These are phyloP conservation scores for Hyposoter didymator DNA, from an alignment of 2,888 invertebrate species.

Conservation along the genomic window DNA sequence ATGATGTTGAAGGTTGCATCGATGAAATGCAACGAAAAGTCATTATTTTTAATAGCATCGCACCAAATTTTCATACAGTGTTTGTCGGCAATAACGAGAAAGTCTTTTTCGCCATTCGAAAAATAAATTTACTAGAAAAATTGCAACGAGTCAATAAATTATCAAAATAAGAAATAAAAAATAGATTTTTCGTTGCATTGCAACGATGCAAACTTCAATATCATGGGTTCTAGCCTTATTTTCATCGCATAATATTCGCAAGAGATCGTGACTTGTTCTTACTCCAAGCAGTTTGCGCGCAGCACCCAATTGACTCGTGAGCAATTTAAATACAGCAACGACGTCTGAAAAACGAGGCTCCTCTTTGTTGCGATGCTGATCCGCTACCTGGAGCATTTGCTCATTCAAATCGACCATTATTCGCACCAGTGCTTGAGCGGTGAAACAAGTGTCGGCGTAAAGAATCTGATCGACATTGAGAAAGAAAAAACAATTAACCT, in stretches of 20 bases:
- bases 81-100: no score
- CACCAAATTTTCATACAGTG: no score
- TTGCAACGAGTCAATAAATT: no score
- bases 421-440: conserved; percentile 93
- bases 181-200: no score
- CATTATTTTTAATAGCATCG: no score
- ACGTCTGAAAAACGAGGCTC: conserved; percentile 89
- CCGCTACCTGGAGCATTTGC: conserved; percentile 85
- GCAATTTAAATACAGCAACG: conserved; percentile 88
- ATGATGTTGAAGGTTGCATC: no score
- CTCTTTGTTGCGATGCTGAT: conserved; percentile 84
- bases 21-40: no score
- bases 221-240: no score
- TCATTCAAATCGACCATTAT: conserved; percentile 91
- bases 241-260: not conserved
- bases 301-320: conserved; percentile 87
- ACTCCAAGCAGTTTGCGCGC: conserved; percentile 84
- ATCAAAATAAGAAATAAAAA: no score
- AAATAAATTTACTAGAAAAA: no score
- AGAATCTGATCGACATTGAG: conserved; percentile 82
- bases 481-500: not conserved
- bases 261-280: conserved; percentile 22
- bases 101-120: no score
- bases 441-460: conserved; percentile 92
- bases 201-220: no score